Evolutionary conservation across 1,140 invertebrate species (phyloP), one percentile per base, ranked within the genome.

Genomic region (Camponotus floridanus): DNA sequence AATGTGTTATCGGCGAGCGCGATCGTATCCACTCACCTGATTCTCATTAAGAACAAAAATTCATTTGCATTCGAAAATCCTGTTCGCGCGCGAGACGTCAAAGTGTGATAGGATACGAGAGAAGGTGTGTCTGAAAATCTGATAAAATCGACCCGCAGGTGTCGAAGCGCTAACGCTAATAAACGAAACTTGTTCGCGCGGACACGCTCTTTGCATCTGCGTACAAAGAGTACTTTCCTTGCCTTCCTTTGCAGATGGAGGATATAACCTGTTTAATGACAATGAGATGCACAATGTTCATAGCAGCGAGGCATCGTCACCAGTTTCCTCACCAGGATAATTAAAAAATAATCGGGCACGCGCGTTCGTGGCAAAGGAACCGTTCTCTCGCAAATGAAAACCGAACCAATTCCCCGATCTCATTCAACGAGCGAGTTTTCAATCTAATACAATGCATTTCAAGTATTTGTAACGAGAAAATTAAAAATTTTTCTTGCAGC

Each of bases 181-280:
- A 91, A 93, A 93, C 91, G 76, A 83, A 90, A 88, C 86, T 90
- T 71, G 79, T 90, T 88, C 86, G 89, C 88, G 88, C 67, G 76
- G 65, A 18, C 48, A 33, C 45, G 3, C 36, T 36, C 18, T 42
- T 67, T 67, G 42, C 42, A 71, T 59, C 67, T 33, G 59, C 67
- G 76, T 71, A 78, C 48, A 48, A 62, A 26, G 76, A 31, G 59
- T 42, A 68, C 70, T 86, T 70, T 83, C 84, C n/a, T 62, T 36
- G 21, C 26, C 15, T 59, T 57, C 62, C 48, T 73, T 81, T 87
- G 86, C 65, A 62, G 87, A 85, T 84, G 85, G 68, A 86, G 15
- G 57, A 26, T 88, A 83, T 33, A 87, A 76, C 31, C 67, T 83
- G 80, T 89, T 89, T 93, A 93, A 94, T 94, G 91, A 92, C 92